Percentiles rank a stretch among this genome's conserved stretches.
Evolutionary conservation across 2,888 invertebrate species (phyloP).

Genomic region (Drosophila pullipes): DNA sequence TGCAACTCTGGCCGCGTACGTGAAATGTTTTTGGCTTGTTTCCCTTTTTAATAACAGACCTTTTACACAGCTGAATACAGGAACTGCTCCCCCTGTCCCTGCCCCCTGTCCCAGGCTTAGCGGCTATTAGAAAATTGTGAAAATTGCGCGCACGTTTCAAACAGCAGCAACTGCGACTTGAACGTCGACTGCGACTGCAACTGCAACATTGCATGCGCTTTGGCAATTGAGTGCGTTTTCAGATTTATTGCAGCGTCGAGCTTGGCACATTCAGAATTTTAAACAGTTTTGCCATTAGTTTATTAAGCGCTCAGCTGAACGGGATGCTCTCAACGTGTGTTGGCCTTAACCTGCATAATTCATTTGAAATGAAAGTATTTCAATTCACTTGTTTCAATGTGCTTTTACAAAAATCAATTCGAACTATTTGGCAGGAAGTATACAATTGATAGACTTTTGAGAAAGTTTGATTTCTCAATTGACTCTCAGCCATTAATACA

Average conservation of each 20-base stretch:
- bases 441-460: background rate
- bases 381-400: slow-evolving; percentile 42
- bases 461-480: background rate
- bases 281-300: slow-evolving; percentile 72
- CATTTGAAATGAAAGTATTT: slow-evolving; percentile 61
- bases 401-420: background rate
- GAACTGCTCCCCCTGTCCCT: background rate
- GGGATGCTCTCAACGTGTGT: slow-evolving; percentile 36
- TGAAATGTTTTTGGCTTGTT: slow-evolving; percentile 68
- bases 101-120: slow-evolving; percentile 43
- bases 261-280: slow-evolving; percentile 64
- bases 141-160: slow-evolving; percentile 78
- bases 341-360: slow-evolving; percentile 67
- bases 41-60: slow-evolving; percentile 57
- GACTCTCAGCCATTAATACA: background rate
- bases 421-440: background rate
- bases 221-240: slow-evolving; percentile 75
- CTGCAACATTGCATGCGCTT: slow-evolving; percentile 61
- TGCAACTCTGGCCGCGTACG: slow-evolving; percentile 46
- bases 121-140: slow-evolving; percentile 79
- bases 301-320: slow-evolving; percentile 60
- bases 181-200: slow-evolving; percentile 10
- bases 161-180: slow-evolving; percentile 14
- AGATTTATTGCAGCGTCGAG: slow-evolving; percentile 72
- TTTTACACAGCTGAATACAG: slow-evolving; percentile 14